Conservation (phyloP, 1,140 invertebrate genomes). For the Yoshiicerus persimilis region DNA sequence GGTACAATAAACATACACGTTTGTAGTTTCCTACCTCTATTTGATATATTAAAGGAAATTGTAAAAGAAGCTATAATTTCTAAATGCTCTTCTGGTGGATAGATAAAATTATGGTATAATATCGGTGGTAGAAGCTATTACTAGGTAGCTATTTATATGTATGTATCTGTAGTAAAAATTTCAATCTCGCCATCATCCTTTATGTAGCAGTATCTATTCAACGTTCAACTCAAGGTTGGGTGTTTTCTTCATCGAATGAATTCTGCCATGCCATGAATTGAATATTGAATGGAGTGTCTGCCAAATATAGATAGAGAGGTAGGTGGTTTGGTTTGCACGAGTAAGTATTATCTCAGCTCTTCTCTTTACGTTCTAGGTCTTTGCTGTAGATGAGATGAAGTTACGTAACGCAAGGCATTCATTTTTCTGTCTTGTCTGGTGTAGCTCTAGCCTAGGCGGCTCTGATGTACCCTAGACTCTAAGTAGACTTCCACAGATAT, state of each 20-base stretch:
- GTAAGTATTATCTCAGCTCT: not conserved
- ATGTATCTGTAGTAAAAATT: not conserved
- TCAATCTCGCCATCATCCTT: not conserved
- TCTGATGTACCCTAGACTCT: not conserved
- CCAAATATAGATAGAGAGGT: conserved; percentile 6
- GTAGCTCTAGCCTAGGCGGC: not conserved
- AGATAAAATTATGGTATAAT: not conserved
- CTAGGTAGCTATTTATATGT: not conserved
- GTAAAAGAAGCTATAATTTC: not conserved
- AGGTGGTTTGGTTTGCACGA: not conserved
- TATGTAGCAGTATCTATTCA: not conserved
- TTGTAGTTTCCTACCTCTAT: not conserved
- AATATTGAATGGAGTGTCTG: conserved; percentile 1
- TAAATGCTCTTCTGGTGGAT: not conserved
- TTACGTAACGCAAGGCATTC: not conserved
- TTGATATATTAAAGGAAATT: not conserved
- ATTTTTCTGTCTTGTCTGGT: not conserved
- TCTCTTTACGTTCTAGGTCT: not conserved
- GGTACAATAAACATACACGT: not conserved
- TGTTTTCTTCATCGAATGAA: conserved; percentile 14
- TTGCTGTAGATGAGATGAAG: not conserved
- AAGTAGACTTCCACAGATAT: not conserved
- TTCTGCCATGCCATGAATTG: not conserved
- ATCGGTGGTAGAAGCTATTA: not conserved
- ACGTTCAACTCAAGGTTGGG: not conserved